phyloP scores from a whole-genome alignment of 2,888 invertebrate genomes.

The Rhorus exstirpatorius region DNA sequence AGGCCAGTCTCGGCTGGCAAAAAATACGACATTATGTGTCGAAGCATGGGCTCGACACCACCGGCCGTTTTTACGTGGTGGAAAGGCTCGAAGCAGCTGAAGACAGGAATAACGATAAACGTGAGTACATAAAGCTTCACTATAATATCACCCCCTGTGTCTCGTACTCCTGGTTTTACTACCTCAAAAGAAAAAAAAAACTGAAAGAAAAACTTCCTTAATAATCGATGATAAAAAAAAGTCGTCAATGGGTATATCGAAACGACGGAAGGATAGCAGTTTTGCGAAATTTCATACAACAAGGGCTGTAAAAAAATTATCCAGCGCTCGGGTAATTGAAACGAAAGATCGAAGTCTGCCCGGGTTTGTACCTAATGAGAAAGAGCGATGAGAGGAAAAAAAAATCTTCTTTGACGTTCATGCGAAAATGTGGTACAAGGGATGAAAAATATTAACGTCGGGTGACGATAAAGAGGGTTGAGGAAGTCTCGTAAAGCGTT shows the following conservation, averaged over 20 bases:
- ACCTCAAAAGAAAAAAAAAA: constrained; percentile 25
- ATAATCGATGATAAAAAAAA: background rate
- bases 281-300: background rate
- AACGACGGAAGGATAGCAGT: background rate
- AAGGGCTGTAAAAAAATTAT: background rate
- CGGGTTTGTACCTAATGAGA: constrained; percentile 32
- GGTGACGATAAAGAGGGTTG: background rate
- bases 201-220: background rate
- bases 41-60: constrained; percentile 94
- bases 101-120: constrained; percentile 91
- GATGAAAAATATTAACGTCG: constrained; percentile 31
- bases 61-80: constrained; percentile 96
- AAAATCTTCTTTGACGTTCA: constrained; percentile 70
- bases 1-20: constrained; percentile 94
- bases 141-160: background rate
- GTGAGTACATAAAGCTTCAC: constrained; percentile 88
- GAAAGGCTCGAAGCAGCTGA: constrained; percentile 94
- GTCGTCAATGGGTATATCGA: background rate
- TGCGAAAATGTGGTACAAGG: constrained; percentile 40
- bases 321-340: background rate
- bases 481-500: constrained; percentile 44
- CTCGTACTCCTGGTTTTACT: background rate
- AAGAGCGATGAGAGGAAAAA: constrained; percentile 56
- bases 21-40: constrained; percentile 94
- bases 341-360: background rate